These are phyloP conservation scores for Sebastes schlegelii DNA, from an alignment of 2,113 vertebrate genomes.

Conservation along the genomic window DNA sequence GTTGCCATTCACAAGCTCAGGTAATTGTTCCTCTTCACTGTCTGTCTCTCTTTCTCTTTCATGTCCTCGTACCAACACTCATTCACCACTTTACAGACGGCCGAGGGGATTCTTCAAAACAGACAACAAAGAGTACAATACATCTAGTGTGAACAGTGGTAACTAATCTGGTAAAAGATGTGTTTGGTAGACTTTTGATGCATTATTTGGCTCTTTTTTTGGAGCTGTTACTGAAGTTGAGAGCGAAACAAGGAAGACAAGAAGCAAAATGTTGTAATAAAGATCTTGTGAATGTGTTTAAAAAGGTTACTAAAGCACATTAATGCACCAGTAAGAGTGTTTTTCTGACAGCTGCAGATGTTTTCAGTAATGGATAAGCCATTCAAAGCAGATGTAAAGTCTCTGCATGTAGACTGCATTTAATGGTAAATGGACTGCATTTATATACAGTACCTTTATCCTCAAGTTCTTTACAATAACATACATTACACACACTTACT, in stretches of 20 bases:
- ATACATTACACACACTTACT: neutral
- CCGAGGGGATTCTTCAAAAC: constrained; percentile 3
- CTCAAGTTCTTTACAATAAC: neutral
- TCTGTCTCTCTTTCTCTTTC: constrained; percentile 25
- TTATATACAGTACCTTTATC: neutral
- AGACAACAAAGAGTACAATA: neutral
- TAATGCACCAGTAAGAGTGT: neutral
- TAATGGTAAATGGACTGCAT: neutral
- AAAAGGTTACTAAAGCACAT: neutral
- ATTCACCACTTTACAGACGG: constrained; percentile 37
- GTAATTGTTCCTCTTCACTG: constrained; percentile 58
- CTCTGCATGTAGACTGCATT: neutral
- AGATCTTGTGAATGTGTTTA: neutral
- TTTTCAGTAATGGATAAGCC: neutral
- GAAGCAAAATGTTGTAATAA: neutral
- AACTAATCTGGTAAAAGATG: neutral
- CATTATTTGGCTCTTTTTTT: neutral
- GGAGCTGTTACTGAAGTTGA: too few species aligned
- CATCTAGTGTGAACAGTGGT: neutral
- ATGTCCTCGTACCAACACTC: constrained; percentile 6
- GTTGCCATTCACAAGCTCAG: constrained; percentile 51
- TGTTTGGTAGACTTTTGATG: neutral
- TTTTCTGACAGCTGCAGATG: neutral
- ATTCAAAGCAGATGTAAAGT: neutral
- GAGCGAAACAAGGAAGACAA: too few species aligned